These are phyloP conservation scores for Rutilus rutilus DNA, from an alignment of 2,113 vertebrate species.

Conservation along the genomic window DNA sequence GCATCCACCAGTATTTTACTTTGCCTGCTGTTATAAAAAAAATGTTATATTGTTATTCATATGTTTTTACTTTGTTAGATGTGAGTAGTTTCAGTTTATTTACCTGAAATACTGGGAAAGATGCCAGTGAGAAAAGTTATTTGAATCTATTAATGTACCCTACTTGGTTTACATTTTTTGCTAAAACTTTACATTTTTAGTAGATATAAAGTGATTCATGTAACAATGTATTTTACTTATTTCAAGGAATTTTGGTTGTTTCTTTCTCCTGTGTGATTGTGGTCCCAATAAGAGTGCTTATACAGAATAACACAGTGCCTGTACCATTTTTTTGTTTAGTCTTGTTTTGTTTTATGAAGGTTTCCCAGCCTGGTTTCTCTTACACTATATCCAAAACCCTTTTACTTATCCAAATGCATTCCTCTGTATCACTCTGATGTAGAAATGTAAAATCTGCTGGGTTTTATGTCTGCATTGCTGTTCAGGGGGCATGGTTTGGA, in stretches of 20 bases:
- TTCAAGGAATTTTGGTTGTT: conserved; percentile 72
- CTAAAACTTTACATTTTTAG: neutral
- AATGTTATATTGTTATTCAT: neutral
- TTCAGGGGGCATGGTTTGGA: conserved; percentile 71
- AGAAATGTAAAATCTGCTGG: conserved; percentile 22
- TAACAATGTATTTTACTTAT: neutral
- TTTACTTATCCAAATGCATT: neutral
- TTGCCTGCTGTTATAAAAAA: neutral
- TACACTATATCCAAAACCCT: neutral
- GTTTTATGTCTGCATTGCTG: conserved; percentile 73
- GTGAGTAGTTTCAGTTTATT: conserved; percentile 1
- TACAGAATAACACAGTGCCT: conserved; percentile 29
- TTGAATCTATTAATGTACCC: neutral
- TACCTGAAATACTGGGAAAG: neutral
- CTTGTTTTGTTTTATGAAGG: neutral
- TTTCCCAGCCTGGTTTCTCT: neutral
- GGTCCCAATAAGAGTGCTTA: conserved; percentile 1
- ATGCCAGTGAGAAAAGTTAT: neutral
- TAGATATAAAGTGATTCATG: neutral
- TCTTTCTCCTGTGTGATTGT: conserved; percentile 69
- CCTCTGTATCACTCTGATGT: conserved; percentile 32
- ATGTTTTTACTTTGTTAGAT: neutral
- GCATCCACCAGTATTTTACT: conserved; percentile 25
- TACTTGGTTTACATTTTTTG: neutral
- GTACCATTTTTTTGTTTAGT: neutral